Evolutionary conservation across 2,797 vertebrate species (phyloP).

Genomic region (Periophthalmus magnuspinnatus): DNA sequence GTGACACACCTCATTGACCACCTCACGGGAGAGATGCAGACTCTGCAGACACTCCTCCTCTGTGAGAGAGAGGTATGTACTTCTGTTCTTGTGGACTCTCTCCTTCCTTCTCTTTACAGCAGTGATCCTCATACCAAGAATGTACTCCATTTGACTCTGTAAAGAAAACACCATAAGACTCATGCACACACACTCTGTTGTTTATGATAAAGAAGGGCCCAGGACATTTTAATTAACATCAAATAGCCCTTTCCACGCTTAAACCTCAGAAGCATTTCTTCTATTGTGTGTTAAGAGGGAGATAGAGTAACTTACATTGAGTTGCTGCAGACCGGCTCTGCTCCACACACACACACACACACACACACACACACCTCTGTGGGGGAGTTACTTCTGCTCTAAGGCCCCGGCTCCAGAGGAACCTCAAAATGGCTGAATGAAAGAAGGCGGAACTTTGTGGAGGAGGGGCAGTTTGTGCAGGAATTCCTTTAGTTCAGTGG

Average conservation of each 20-base stretch:
- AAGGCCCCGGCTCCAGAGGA: neutral
- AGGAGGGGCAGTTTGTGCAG: neutral
- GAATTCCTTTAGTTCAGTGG: neutral
- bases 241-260: neutral
- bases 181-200: no score
- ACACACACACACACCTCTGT: neutral
- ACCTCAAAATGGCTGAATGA: slow-evolving; percentile 3
- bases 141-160: slow-evolving; percentile 8
- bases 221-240: no score
- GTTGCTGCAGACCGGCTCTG: neutral
- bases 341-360: neutral
- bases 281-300: neutral
- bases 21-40: neutral
- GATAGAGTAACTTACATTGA: neutral
- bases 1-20: neutral
- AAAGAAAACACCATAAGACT: neutral
- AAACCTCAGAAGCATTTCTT: neutral
- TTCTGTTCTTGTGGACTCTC: neutral
- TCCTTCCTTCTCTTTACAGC: neutral
- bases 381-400: no score
- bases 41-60: neutral
- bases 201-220: no score
- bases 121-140: neutral
- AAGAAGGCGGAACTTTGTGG: neutral
- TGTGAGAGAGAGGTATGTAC: neutral